Base-by-base conservation (phyloP, 1,140 invertebrate genomes). In the Orussus abietinus region DNA sequence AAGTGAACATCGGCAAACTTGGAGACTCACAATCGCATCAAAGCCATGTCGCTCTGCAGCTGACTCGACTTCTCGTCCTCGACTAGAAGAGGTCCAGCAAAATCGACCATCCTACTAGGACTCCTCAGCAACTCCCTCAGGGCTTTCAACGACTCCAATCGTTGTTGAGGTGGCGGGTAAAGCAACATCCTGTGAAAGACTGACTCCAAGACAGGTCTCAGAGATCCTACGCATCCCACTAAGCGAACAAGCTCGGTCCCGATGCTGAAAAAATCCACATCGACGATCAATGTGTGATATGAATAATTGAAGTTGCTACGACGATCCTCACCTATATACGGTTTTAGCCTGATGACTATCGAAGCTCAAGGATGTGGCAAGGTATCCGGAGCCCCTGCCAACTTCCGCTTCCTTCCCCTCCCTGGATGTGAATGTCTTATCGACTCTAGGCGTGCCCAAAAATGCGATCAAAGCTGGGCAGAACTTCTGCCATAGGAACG, bases 131-230 rank as follows among this genome's bases (percentile, higher is more conserved):
- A 66, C 75, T 90, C 86, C 48, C 84, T 81, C 1, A 90, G 75
- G 47, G 89, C 88, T 50, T 88, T 82, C 5, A 96, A 62, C 0
- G 91, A 85, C 60, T 95, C 91, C 3, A 89, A 74, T 22, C 92
- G 80, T 67, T 92, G 89, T 25, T 84, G 76, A 1, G 89, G 82
- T 1, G 86, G 85, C 15, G 91, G 90, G 69, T 93, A 87, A 0
- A 95, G 70, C 1, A 95, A 69, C 86, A 95, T 93, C 21, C 91
- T 77, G 70, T 95, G 91, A 64, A 94, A 95, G 2, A 96, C 75
- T 0, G 91, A 92, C 64, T 96, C 91, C 40, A 96, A 68, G 25
- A 94, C 90, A 10, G 92, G 90, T 11, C 92, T 75, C 37, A 95
- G 73, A 6, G 86, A 86, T 1, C 84, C 82, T 15, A 90, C 84